Evolutionary conservation across 2,797 vertebrate species (phyloP).

Genomic region (Sparus aurata): DNA sequence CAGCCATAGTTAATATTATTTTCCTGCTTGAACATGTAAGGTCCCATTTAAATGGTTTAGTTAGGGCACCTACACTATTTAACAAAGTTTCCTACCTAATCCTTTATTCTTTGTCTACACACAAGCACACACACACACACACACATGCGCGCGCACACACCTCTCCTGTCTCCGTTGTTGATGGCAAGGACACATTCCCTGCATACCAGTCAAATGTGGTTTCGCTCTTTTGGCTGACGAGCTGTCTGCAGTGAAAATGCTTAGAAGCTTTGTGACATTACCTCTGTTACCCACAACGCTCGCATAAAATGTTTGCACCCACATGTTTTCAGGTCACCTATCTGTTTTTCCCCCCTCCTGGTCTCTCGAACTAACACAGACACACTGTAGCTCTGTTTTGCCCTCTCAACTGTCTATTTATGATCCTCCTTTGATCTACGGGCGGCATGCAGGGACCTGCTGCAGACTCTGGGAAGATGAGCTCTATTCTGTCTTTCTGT

Average conservation of each 20-base stretch:
- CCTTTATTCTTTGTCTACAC: conserved; percentile 5
- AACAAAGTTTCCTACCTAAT: background rate
- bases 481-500: conserved; percentile 18
- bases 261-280: conserved; percentile 42
- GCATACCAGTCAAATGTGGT: conserved; percentile 75
- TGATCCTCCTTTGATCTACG: conserved; percentile 46
- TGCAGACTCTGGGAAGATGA: conserved; percentile 5
- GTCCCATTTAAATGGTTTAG: background rate
- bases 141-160: conserved; percentile 10
- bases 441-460: conserved; percentile 57
- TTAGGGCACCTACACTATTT: background rate
- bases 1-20: background rate
- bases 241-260: conserved; percentile 44
- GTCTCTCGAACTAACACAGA: background rate
- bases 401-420: conserved; percentile 37
- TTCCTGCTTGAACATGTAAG: background rate
- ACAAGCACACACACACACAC: background rate
- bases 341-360: background rate
- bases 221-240: conserved; percentile 41
- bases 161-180: conserved; percentile 41
- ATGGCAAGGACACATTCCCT: conserved; percentile 66
- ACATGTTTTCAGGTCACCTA: conserved; percentile 26
- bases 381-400: conserved; percentile 33
- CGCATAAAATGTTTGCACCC: conserved; percentile 8
- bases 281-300: conserved; percentile 31